Evolutionary conservation across 64 coral and sea anemone species (phyloP), one percentile per base, ranked within the genome.

Genomic region (Cladopsammia gracilis): DNA sequence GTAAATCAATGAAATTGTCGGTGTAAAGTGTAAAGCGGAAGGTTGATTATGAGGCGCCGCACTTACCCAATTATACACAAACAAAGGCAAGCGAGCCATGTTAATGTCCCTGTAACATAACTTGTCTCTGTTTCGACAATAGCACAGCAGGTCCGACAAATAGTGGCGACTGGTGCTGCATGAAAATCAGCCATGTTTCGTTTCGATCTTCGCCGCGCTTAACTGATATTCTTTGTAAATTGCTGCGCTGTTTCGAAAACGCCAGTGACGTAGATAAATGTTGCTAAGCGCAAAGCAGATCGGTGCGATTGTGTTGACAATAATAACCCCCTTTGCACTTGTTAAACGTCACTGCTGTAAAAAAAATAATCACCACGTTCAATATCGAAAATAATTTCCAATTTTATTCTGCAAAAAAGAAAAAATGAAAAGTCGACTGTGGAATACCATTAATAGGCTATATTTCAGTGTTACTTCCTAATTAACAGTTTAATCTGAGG

Each of bases 21-120:
- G 7, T 56, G 53, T 56, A 56, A 56, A 12, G 7, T 56, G 53
- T 56, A 12, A 56, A 12, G 0, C 1, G 12, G 53, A 56, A 56
- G 5, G 12, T 65, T 16, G 57, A 71, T 9, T 12, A 60, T 1
- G 3, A 49, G 18, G 13, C 18, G 45, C 4, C 18, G 86, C 97
- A 78, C 97, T 79, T 64, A 99, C 98, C 98, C 98, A 59, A 99
- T 83, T 5, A 96, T 81, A 50, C 94, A 96, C 60, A 99, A 79
- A 1, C 98, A 94, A 8, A 93, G 81, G 60, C 98, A 99, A 70
- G 94, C 94, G 2, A 99, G 92, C 98, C 98, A 99, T 25, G 94
- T 96, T 71, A 99, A 56, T 1, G 94, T 94, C 4, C 98, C 98
- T 12, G 98, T 87, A 6, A 90, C 85, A 62, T 88, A 96, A 11